Evolutionary conservation across 1,140 invertebrate species (phyloP), one percentile per base, ranked within the genome.

Genomic region (Drosophila mojavensis): DNA sequence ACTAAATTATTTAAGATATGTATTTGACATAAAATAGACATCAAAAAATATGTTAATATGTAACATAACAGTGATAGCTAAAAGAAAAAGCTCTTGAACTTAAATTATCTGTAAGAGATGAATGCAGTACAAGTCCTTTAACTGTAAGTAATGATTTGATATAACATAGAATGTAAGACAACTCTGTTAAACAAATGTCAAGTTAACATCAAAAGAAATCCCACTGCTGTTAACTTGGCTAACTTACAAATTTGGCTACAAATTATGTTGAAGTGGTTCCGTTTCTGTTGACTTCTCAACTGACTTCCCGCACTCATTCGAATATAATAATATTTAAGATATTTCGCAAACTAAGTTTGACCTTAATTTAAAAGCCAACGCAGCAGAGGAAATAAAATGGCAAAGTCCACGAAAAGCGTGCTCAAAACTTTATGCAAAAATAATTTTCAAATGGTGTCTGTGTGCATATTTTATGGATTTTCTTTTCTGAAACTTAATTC

Each of bases 401-500:
- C 43, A 58, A 58, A 43, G 13, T 58, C 4, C 15, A 6, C 6
- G 45, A 60, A 47, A 60, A n/a, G 54, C 54, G 36, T 41, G 20
- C 36, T 17, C 11, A 20, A 56, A 60, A 60, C 10, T 60, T 48
- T 36, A 48, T 36, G 58, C 28, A 60, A 60, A 60, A 60, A 60
- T 48, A 13, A 60, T 60, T 60, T 60, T 17, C 58, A 17, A 20
- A 41, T 28, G 43, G 41, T 48, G 43, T 48, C 43, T 33, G 43
- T 36, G 26, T 47, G 43, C 58, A 48, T 60, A 48, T 48, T 60
- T 60, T 60, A 60, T 60, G 58, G 28, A 60, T 60, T 60, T 60
- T 48, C 58, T 60, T 60, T 33, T 20, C 30, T 15, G 41, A 24
- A 55, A 73, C 56, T 73, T 73, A 68, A 73, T 61, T 67, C 41